phyloP scores from a whole-genome alignment of 2,888 invertebrate genomes.

The Aplocera efformata region DNA sequence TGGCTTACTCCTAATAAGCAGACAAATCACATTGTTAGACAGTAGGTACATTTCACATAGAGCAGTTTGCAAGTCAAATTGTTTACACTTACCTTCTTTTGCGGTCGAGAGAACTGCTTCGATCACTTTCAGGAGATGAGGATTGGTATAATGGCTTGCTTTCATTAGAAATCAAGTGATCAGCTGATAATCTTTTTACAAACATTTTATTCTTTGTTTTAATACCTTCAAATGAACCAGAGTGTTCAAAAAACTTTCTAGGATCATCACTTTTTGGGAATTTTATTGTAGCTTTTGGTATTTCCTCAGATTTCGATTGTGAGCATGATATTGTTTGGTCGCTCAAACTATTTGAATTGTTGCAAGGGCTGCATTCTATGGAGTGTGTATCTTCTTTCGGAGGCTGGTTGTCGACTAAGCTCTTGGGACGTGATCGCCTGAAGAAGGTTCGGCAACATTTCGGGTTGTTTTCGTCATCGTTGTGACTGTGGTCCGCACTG shows the following conservation, averaged over 20 bases:
- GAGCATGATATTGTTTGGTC: slow-evolving; percentile 56
- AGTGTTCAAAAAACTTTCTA: slow-evolving; percentile 69
- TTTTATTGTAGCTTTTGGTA: slow-evolving; percentile 64
- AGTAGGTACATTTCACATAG: slow-evolving; percentile 9
- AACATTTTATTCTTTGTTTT: slow-evolving; percentile 69
- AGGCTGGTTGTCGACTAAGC: slow-evolving; percentile 56
- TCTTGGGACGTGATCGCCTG: slow-evolving; percentile 67
- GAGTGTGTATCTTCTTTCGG: slow-evolving; percentile 56
- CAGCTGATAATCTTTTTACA: slow-evolving; percentile 73
- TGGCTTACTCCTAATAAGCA: slow-evolving; percentile 58
- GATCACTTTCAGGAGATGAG: slow-evolving; percentile 73
- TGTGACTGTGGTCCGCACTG: slow-evolving; percentile 39
- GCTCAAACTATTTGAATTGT: slow-evolving; percentile 63
- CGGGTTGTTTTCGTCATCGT: slow-evolving; percentile 59
- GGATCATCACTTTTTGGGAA: slow-evolving; percentile 65
- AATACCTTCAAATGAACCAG: slow-evolving; percentile 71
- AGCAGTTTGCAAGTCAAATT: not conserved
- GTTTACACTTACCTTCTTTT: slow-evolving; percentile 61
- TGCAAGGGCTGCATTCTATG: slow-evolving; percentile 60
- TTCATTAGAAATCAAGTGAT: slow-evolving; percentile 71
- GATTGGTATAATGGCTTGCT: slow-evolving; percentile 61
- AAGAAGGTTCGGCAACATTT: slow-evolving; percentile 73
- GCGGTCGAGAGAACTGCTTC: slow-evolving; percentile 71
- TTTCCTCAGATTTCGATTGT: slow-evolving; percentile 66
- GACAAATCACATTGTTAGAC: slow-evolving; percentile 27